phyloP scores from a whole-genome alignment of 2,797 vertebrate genomes.

The Enteromius thamalakanensis region DNA sequence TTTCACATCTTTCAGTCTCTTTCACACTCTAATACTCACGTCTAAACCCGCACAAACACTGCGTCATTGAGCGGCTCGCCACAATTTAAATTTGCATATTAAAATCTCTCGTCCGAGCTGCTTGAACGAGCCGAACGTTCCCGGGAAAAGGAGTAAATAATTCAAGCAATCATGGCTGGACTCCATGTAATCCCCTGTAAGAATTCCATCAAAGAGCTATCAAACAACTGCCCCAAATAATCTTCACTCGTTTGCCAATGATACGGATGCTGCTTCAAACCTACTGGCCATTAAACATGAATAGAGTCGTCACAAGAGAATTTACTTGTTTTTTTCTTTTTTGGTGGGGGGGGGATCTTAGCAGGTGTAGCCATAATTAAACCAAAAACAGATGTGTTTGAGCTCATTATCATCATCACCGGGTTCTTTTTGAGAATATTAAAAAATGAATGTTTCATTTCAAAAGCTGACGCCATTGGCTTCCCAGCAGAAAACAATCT shows the following conservation, averaged over 20 bases:
- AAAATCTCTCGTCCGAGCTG: conserved; percentile 62
- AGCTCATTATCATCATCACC: not conserved
- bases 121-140: conserved; percentile 28
- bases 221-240: conserved; percentile 30
- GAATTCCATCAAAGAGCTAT: conserved; percentile 37
- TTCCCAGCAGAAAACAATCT: conserved; percentile 41
- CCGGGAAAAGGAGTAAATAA: conserved; percentile 45
- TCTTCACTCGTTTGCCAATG: conserved; percentile 33
- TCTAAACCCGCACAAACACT: conserved; percentile 38
- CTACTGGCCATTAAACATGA: conserved; percentile 31
- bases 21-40: conserved; percentile 25
- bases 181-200: conserved; percentile 60
- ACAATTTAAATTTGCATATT: conserved; percentile 54
- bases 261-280: conserved; percentile 3
- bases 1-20: conserved; percentile 24
- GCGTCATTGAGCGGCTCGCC: conserved; percentile 9
- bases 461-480: conserved; percentile 15
- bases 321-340: not conserved
- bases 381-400: conserved; percentile 10
- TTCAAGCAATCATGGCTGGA: conserved; percentile 52
- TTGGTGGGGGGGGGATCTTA: not conserved
- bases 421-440: not conserved
- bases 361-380: conserved; percentile 14
- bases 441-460: not conserved
- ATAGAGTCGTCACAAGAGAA: conserved; percentile 33